Percentiles rank a stretch among this genome's conserved stretches.
Evolutionary conservation across 1,140 invertebrate species (phyloP).

Genomic region (Leptinotarsa defecta): DNA sequence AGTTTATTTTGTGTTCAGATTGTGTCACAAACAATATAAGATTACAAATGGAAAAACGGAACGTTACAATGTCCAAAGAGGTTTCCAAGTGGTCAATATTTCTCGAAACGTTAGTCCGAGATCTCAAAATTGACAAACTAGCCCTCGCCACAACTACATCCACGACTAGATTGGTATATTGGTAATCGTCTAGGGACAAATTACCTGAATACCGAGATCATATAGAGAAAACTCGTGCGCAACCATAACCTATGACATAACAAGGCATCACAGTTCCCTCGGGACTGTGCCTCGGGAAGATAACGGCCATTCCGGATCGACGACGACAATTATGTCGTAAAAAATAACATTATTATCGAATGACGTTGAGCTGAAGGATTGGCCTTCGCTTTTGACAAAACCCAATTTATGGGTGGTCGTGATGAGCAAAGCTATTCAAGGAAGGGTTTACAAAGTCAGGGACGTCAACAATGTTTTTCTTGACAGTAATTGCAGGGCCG

Average conservation of each 20-base stretch:
- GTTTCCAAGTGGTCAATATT: too few species aligned
- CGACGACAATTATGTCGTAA: slow-evolving; percentile 39
- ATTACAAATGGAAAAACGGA: too few species aligned
- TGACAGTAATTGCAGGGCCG: too few species aligned
- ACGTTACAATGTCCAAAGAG: too few species aligned
- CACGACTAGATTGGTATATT: neutral
- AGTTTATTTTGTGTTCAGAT: too few species aligned
- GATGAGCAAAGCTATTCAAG: neutral
- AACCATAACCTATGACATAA: slow-evolving; percentile 35
- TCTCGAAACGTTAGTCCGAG: too few species aligned
- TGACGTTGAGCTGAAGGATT: slow-evolving; percentile 19
- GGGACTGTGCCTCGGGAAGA: slow-evolving; percentile 26
- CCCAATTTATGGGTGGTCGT: neutral
- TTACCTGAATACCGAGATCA: slow-evolving; percentile 13
- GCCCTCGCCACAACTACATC: neutral
- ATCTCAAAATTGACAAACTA: too few species aligned
- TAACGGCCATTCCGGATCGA: slow-evolving; percentile 24
- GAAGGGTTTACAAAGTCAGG: neutral
- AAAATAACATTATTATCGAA: slow-evolving; percentile 34
- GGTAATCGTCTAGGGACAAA: slow-evolving; percentile 5
- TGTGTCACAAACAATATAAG: too few species aligned
- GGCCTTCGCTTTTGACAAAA: neutral
- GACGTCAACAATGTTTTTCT: neutral
- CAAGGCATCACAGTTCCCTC: slow-evolving; percentile 26
- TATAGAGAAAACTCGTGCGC: neutral